phyloP scores from a whole-genome alignment of 2,113 vertebrate genomes.

The Clupea harengus region DNA sequence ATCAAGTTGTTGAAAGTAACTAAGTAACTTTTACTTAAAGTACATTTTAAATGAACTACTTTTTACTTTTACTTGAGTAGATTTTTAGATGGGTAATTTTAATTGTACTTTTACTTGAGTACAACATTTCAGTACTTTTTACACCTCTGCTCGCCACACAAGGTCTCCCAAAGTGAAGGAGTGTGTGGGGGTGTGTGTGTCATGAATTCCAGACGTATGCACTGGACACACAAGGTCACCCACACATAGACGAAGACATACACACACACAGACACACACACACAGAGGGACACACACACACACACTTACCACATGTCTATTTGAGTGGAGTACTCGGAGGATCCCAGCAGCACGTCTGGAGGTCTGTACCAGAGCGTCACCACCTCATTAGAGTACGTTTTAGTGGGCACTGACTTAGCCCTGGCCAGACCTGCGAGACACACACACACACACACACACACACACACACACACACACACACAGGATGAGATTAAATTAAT shows the following conservation, averaged over 20 bases:
- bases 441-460: slow-evolving; percentile 37
- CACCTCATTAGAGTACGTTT: slow-evolving; percentile 97
- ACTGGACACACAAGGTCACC: neutral
- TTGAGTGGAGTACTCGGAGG: slow-evolving; percentile 95
- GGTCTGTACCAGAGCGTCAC: slow-evolving; percentile 97
- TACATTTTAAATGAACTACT: too few species aligned
- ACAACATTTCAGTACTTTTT: too few species aligned
- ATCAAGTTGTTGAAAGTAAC: too few species aligned
- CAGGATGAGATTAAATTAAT: neutral
- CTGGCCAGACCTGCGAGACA: slow-evolving; percentile 83
- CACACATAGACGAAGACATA: neutral
- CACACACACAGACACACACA: slow-evolving; percentile 1
- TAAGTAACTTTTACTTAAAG: too few species aligned
- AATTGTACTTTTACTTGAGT: too few species aligned
- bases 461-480: neutral
- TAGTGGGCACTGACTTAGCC: slow-evolving; percentile 94
- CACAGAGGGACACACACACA: neutral
- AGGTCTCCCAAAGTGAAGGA: too few species aligned
- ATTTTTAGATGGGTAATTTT: too few species aligned
- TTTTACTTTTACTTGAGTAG: too few species aligned
- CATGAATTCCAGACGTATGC: too few species aligned
- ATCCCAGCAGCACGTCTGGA: slow-evolving; percentile 92
- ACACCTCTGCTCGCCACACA: too few species aligned
- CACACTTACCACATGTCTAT: slow-evolving; percentile 94
- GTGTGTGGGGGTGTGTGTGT: too few species aligned